Evolutionary conservation across 2,797 vertebrate genomes (phyloP).

Genomic region (Orientallactaga sibirica): DNA sequence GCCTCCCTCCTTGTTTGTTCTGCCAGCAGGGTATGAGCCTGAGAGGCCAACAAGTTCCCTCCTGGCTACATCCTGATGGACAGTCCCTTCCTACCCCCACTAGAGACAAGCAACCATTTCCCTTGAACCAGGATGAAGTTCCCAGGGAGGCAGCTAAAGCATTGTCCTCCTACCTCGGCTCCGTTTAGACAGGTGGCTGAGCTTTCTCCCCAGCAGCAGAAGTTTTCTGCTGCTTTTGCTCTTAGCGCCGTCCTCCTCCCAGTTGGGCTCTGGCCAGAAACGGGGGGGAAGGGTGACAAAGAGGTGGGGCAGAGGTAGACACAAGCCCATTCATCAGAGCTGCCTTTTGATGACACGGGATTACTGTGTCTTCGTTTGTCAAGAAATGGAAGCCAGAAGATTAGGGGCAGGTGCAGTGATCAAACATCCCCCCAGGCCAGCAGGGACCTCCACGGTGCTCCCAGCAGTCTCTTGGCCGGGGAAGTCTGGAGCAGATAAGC

Average conservation of each 20-base stretch:
- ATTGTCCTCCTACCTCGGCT: neutral
- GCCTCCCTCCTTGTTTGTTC: conserved; percentile 59
- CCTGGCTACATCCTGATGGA: neutral
- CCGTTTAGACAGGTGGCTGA: conserved; percentile 48
- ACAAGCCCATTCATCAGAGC: conserved; percentile 16
- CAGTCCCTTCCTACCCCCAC: neutral
- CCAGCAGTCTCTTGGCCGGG: neutral
- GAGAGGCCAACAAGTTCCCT: conserved; percentile 52
- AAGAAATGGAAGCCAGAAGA: conserved; percentile 55
- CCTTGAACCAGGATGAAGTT: neutral
- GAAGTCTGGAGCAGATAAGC: neutral
- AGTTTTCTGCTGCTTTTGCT: conserved; percentile 6
- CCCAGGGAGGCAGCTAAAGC: neutral
- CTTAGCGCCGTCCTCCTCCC: neutral
- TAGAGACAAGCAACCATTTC: neutral
- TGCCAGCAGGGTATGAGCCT: conserved; percentile 13
- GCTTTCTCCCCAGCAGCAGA: neutral
- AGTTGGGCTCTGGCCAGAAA: neutral
- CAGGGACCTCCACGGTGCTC: neutral
- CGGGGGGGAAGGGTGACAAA: neutral
- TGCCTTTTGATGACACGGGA: conserved; percentile 43
- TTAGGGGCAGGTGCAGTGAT: conserved; percentile 29
- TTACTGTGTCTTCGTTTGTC: conserved; percentile 63
- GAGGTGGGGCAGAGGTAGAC: neutral
- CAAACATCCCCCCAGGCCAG: neutral